Conservation (phyloP, 2,797 vertebrate species). For the Sternotherus odoratus region DNA sequence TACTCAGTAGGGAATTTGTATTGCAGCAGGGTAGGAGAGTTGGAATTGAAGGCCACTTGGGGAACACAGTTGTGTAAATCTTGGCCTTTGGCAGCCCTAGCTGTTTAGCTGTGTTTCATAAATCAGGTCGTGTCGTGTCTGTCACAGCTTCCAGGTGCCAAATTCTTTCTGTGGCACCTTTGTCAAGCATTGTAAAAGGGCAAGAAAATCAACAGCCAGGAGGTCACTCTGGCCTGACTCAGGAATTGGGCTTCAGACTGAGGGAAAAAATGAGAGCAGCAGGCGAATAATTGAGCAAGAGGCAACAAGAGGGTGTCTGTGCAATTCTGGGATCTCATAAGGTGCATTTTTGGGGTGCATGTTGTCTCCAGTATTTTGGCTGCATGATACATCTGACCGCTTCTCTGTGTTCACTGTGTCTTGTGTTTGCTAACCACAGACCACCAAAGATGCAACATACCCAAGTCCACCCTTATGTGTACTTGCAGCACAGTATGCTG, state of each 20-base stretch:
- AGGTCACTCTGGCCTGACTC: neutral
- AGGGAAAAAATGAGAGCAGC: neutral
- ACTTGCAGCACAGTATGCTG: neutral
- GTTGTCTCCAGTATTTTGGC: neutral
- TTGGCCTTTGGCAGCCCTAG: constrained; percentile 53
- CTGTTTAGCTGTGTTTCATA: constrained; percentile 61
- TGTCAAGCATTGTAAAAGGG: constrained; percentile 57
- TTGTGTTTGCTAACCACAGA: neutral
- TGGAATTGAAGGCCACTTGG: neutral
- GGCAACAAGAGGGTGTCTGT: neutral
- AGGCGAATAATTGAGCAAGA: neutral
- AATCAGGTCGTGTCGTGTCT: constrained; percentile 11
- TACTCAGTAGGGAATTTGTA: neutral
- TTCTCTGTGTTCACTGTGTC: rapidly evolving
- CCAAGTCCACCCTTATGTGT: neutral
- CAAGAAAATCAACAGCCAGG: constrained; percentile 22
- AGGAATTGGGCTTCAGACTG: neutral
- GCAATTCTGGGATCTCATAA: neutral
- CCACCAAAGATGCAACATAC: neutral
- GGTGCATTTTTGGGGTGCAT: neutral
- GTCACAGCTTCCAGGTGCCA: constrained; percentile 49
- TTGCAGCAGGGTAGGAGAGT: neutral
- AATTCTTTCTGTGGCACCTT: constrained; percentile 42
- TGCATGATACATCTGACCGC: neutral
- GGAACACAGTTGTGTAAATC: neutral